Evolutionary conservation across 2,113 vertebrate species (phyloP).

Genomic region (Tetrao urogallus): DNA sequence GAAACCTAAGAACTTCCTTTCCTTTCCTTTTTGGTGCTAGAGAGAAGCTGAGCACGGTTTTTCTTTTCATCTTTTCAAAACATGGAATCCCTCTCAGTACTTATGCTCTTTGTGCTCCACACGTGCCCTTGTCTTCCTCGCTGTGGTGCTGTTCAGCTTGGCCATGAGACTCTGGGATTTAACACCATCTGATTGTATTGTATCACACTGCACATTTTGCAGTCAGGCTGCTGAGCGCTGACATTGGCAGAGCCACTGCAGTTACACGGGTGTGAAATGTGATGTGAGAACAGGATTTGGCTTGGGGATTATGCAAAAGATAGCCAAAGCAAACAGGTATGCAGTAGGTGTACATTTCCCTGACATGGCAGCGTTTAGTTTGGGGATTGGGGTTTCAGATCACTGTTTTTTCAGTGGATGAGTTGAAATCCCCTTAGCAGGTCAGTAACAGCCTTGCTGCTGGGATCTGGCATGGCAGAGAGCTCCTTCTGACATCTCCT

Average conservation of each 20-base stretch:
- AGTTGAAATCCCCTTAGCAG: background rate
- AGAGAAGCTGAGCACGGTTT: conserved; percentile 47
- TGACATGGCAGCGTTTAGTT: background rate
- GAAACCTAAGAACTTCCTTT: conserved; percentile 59
- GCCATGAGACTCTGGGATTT: background rate
- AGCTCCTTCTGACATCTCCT: background rate
- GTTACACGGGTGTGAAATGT: background rate
- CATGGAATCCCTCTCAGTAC: conserved; percentile 39
- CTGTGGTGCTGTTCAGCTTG: background rate
- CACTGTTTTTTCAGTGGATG: background rate
- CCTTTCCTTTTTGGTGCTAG: conserved; percentile 51
- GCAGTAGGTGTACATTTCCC: background rate
- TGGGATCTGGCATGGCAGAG: background rate
- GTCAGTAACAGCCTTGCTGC: accelerated
- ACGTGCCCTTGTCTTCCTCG: background rate
- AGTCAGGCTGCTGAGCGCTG: background rate
- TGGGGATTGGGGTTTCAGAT: background rate
- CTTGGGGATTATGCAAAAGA: background rate
- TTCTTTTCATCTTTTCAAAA: conserved; percentile 42
- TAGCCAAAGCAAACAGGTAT: background rate
- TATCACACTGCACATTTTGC: background rate
- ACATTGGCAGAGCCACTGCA: background rate
- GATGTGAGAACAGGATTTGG: background rate
- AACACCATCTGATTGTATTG: background rate
- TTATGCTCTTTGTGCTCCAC: background rate